These are phyloP conservation scores for Salminus brasiliensis DNA, from an alignment of 2,113 vertebrate genomes.

Conservation along the genomic window DNA sequence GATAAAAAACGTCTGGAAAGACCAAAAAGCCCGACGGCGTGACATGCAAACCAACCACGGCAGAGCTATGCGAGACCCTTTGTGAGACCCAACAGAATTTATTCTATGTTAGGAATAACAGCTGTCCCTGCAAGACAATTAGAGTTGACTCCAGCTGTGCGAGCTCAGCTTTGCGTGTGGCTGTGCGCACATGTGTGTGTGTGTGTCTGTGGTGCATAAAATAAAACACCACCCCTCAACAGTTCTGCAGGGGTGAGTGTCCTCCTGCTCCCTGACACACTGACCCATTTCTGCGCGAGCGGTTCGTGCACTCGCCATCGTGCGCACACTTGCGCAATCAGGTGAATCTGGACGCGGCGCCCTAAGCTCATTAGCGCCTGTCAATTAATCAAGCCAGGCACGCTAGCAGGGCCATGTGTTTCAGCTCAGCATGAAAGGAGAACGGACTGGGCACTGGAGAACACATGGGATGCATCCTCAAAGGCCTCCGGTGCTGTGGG, in stretches of 20 bases:
- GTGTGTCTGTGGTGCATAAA: background rate
- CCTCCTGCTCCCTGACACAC: slow-evolving; percentile 51
- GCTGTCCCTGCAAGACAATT: background rate
- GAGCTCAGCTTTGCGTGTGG: background rate
- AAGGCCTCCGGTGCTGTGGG: background rate
- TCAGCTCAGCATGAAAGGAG: background rate
- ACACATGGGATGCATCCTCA: slow-evolving; percentile 4
- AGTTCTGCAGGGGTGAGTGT: slow-evolving; percentile 16
- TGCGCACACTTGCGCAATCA: slow-evolving; percentile 38
- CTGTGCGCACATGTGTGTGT: background rate
- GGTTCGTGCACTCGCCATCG: background rate
- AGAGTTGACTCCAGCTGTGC: background rate
- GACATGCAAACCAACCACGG: background rate
- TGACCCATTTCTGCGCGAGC: slow-evolving; percentile 51
- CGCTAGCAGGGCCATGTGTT: slow-evolving; percentile 5
- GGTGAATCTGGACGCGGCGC: slow-evolving; percentile 33
- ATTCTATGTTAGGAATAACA: background rate
- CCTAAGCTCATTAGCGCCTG: slow-evolving; percentile 25
- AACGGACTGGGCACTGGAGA: background rate
- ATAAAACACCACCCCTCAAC: slow-evolving; percentile 14
- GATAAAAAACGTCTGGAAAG: slow-evolving; percentile 25
- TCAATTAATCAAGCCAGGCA: slow-evolving; percentile 16
- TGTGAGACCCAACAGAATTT: background rate
- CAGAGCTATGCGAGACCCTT: too few species aligned
- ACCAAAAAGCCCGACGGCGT: background rate